Percentiles rank a stretch among this genome's conserved stretches.
phyloP scores from a whole-genome alignment of 2,797 vertebrate species.

The Diglossa cyanea region DNA sequence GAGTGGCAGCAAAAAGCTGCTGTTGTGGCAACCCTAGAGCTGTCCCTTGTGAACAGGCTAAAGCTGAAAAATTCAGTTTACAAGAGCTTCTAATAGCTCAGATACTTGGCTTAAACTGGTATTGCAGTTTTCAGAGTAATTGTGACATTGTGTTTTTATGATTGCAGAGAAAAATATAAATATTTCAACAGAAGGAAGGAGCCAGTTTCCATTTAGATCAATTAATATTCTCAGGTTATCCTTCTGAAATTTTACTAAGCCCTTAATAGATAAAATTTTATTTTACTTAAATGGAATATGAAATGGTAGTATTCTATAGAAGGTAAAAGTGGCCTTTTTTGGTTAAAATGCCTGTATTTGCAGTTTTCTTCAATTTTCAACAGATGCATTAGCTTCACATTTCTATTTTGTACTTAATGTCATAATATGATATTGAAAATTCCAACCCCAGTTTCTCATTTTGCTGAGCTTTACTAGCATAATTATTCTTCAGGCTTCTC shows the following conservation, averaged over 20 bases:
- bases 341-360: background rate
- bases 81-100: background rate
- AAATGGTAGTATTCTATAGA: background rate
- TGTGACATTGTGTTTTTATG: background rate
- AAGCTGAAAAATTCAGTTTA: background rate
- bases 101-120: background rate
- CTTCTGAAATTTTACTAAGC: background rate
- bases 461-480: background rate
- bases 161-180: background rate
- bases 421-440: background rate
- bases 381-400: background rate
- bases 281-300: background rate
- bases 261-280: background rate
- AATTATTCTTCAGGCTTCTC: conserved; percentile 31
- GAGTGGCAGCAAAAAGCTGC: background rate
- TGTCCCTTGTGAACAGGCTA: background rate
- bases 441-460: background rate
- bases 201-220: background rate
- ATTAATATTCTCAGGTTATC: background rate
- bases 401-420: conserved; percentile 13
- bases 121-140: background rate
- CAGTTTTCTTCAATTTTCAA: background rate
- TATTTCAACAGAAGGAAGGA: background rate
- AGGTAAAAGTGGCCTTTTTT: background rate
- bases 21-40: background rate